A percentile compares a stretch with the other conserved stretches of the same genome.
Evolutionary conservation across 2,888 invertebrate genomes (phyloP).

Genomic region (Linyphia triangularis): DNA sequence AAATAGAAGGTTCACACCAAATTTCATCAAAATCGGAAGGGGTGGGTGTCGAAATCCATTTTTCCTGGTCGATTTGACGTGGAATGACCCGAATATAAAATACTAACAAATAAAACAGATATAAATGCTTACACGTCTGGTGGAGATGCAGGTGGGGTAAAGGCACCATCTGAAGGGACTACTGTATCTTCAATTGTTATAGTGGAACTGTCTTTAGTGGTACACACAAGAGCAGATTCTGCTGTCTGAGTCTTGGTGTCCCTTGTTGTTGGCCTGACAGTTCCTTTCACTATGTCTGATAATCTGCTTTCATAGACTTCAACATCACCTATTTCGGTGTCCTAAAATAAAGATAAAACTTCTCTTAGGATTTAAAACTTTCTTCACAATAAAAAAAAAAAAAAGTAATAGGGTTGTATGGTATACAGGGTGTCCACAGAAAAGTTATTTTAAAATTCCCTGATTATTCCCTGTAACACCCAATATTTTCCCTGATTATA

Average conservation of each 20-base stretch:
- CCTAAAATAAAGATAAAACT: slow-evolving; percentile 6
- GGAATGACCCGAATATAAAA: too few relatives aligned
- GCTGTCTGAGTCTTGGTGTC: slow-evolving; percentile 78
- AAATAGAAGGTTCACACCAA: background rate
- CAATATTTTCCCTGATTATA: too few relatives aligned
- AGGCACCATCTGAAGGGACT: slow-evolving; percentile 78
- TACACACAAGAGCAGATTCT: slow-evolving; percentile 76
- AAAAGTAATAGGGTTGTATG: too few relatives aligned
- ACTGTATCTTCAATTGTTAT: slow-evolving; percentile 71
- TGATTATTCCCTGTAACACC: too few relatives aligned
- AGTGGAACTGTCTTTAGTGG: slow-evolving; percentile 76
- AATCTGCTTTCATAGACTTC: slow-evolving; percentile 81
- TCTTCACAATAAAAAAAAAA: too few relatives aligned
- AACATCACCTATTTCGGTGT: slow-evolving; percentile 51
- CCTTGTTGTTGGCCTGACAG: slow-evolving; percentile 82
- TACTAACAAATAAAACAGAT: background rate
- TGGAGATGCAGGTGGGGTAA: slow-evolving; percentile 84
- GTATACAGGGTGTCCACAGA: too few relatives aligned
- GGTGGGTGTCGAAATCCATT: too few relatives aligned
- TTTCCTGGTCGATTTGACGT: too few relatives aligned
- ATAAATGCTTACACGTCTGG: slow-evolving; percentile 52
- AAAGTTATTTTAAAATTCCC: too few relatives aligned
- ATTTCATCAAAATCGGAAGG: background rate
- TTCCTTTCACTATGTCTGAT: slow-evolving; percentile 89
- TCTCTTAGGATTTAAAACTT: background rate